phyloP scores from a whole-genome alignment of 2,797 vertebrate genomes.

The Poecile montanus region DNA sequence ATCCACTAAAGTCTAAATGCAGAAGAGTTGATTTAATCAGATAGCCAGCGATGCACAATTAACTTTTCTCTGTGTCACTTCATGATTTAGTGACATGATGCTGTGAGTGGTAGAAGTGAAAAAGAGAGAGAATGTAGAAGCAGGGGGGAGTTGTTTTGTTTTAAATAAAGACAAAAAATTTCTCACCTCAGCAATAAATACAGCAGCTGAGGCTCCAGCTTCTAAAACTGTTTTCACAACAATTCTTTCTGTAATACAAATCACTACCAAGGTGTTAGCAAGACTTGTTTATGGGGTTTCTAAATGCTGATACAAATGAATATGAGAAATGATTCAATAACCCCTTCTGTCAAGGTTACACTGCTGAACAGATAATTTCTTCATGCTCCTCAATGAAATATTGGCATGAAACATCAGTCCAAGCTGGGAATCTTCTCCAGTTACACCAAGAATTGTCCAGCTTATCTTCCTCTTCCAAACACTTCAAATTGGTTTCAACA shows the following conservation, averaged over 20 bases:
- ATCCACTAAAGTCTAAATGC: conserved; percentile 20
- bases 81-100: neutral
- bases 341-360: neutral
- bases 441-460: neutral
- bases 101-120: neutral
- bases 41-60: conserved; percentile 25
- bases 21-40: conserved; percentile 38
- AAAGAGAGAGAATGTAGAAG: neutral
- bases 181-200: neutral
- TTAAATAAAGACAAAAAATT: neutral
- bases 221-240: neutral
- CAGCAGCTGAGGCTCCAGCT: neutral
- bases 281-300: neutral
- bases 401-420: neutral
- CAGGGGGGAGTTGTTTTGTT: neutral
- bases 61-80: conserved; percentile 36
- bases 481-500: neutral
- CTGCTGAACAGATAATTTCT: neutral
- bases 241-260: neutral
- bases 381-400: neutral
- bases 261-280: neutral
- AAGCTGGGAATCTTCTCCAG: neutral
- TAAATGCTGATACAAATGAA: conserved; percentile 3
- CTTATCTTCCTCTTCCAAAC: neutral
- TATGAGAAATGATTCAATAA: neutral